Evolutionary conservation across 2,113 vertebrate genomes (phyloP), one percentile per base, ranked within the genome.

Genomic region (Erythrocebus patas): DNA sequence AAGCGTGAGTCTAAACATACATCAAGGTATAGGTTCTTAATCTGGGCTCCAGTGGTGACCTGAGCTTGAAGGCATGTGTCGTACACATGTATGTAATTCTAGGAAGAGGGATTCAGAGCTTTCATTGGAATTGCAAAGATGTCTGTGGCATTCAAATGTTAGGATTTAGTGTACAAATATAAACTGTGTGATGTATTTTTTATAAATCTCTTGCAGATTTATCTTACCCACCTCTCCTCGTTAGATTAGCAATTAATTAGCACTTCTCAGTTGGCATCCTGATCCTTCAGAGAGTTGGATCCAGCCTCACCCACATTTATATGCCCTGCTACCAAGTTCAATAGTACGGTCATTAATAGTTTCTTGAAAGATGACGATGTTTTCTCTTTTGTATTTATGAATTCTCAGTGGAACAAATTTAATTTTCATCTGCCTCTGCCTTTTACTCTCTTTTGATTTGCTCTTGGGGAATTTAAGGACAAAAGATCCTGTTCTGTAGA

Each of bases 311-410:
- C 72, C 59, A 52, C 0, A 0, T 73, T 89, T 55, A 20, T 11
- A 43, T 48, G 23, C 40, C 35, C 14, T 2, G 22, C 32, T 52
- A 23, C 40, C 38, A 87, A 4, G 25, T 81, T 95, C 79, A 80
- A 0, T 5, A n/a, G 20, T 8, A 79, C 35, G 73, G 80, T 85
- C 17, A 40, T 13, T 90, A 79, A 83, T 72, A 25, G 22, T 89
- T 97, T 86, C 80, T 95, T 86, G 68, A 95, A 96, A 70, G 73
- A 76, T 70, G 52, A 43, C 10, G 2, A 2, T 72, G 68, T 87
- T 95, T 96, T 92, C 70, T 70, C 16, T 61, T 92, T 83, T 73
- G 73, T 96, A 59, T 91, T 96, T 89, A 35, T 79, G 72, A 76
- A 43, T 96, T 89, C 78, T 96, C 68, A 84, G 40, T 50, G 43